These are phyloP conservation scores for Caenorhabditis angaria DNA, from an alignment of 2,888 invertebrate genomes.

Conservation along the genomic window DNA sequence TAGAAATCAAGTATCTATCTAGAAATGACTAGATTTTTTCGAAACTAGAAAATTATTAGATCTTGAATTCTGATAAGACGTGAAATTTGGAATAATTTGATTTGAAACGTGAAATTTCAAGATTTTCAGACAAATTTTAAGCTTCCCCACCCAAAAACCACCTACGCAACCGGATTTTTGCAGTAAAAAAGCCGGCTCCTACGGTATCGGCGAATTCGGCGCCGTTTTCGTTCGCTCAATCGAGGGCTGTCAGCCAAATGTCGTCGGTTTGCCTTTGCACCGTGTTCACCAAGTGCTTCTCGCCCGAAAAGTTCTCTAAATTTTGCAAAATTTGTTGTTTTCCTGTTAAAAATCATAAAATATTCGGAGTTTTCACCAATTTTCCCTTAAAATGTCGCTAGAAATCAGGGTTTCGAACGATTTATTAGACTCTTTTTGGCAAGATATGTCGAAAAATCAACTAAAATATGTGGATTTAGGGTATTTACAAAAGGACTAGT, in stretches of 20 bases:
- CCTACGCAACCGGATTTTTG: slow-evolving; percentile 25
- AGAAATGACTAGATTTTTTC: too few relatives aligned
- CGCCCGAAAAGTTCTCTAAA: slow-evolving; percentile 33
- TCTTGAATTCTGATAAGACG: too few relatives aligned
- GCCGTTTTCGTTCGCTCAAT: slow-evolving; percentile 85
- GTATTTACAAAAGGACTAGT: slow-evolving; percentile 3
- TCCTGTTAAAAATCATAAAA: too few relatives aligned
- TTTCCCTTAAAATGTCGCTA: too few relatives aligned
- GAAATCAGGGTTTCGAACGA: too few relatives aligned
- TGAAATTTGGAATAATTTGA: too few relatives aligned
- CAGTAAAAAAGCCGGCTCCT: slow-evolving; percentile 83
- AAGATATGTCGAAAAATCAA: neutral
- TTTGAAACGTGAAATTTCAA: too few relatives aligned
- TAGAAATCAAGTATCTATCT: too few relatives aligned
- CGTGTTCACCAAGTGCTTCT: slow-evolving; percentile 37
- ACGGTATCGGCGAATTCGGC: slow-evolving; percentile 87
- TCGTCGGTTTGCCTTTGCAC: slow-evolving; percentile 84
- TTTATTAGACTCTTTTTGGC: slow-evolving; percentile 3
- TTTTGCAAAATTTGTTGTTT: too few relatives aligned
- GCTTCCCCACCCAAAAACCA: too few relatives aligned
- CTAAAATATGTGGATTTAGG: neutral
- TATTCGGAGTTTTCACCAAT: neutral
- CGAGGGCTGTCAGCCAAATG: slow-evolving; percentile 86
- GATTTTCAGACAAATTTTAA: too few relatives aligned
- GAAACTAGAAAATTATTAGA: too few relatives aligned